These are phyloP conservation scores for Eumerus sabulonum DNA, from an alignment of 2,888 invertebrate species.

Conservation along the genomic window DNA sequence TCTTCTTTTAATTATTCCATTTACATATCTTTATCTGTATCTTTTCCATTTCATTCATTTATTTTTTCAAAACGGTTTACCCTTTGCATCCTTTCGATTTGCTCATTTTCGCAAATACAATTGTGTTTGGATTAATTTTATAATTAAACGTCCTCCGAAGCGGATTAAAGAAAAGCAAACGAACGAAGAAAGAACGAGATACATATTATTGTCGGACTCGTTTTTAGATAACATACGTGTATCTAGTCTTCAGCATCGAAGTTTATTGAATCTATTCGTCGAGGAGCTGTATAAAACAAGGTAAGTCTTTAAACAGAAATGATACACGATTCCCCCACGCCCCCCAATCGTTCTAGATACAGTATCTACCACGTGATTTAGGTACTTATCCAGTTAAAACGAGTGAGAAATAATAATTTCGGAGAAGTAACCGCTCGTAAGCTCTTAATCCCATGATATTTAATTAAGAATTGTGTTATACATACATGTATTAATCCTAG, in stretches of 20 bases:
- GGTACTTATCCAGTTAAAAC: no score
- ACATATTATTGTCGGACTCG: not conserved
- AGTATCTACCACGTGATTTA: no score
- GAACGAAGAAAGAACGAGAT: constrained; percentile 14
- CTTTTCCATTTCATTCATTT: not conserved
- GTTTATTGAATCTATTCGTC: constrained; percentile 2
- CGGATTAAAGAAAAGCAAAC: constrained; percentile 34
- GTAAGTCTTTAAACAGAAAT: constrained; percentile 29
- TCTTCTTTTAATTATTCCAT: constrained; percentile 1
- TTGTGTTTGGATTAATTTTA: constrained; percentile 56
- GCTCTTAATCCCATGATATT: constrained; percentile 57
- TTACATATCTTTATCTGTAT: not conserved
- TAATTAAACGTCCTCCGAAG: constrained; percentile 38
- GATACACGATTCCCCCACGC: constrained; percentile 5
- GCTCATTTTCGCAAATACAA: constrained; percentile 28
- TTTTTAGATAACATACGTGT: no score
- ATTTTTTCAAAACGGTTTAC: not conserved
- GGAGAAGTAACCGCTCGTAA: constrained; percentile 40
- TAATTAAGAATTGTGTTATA: constrained; percentile 49
- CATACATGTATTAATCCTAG: not conserved
- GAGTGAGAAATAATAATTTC: constrained; percentile 24
- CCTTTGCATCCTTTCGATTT: constrained; percentile 12
- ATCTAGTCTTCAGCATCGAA: constrained; percentile 5
- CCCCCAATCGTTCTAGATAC: no score
- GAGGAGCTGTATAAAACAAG: constrained; percentile 18